A percentile compares a stretch with the other conserved stretches of the same genome.
Evolutionary conservation across 1,140 invertebrate species (phyloP).

Genomic region (Archegozetes longisetosus): DNA sequence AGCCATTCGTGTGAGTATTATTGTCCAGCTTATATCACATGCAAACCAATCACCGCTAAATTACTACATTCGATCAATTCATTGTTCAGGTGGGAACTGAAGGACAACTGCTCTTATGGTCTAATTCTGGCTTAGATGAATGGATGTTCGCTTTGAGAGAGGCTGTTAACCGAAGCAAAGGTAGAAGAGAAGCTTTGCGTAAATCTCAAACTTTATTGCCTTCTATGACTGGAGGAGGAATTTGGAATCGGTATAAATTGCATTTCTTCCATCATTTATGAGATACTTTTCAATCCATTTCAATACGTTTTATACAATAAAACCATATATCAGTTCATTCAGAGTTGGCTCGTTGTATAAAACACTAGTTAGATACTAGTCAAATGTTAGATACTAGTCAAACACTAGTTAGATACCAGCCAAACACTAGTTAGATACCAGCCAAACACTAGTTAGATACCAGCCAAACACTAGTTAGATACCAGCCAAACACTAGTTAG

Average conservation of each 20-base stretch:
- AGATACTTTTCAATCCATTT: too few species aligned
- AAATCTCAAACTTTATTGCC: constrained; percentile 19
- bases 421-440: too few species aligned
- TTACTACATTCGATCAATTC: neutral
- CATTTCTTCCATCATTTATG: too few species aligned
- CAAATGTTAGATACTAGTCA: too few species aligned
- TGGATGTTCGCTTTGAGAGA: constrained; percentile 22
- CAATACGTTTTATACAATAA: too few species aligned
- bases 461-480: too few species aligned
- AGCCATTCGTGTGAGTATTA: constrained; percentile 16
- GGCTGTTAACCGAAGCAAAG: constrained; percentile 22
- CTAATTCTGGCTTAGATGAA: constrained; percentile 24
- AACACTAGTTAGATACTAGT: too few species aligned
- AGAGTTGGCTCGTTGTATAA: too few species aligned
- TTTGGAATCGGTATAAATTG: neutral
- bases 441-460: too few species aligned
- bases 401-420: too few species aligned
- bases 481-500: too few species aligned
- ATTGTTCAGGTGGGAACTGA: neutral
- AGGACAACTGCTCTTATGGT: constrained; percentile 34
- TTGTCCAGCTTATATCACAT: neutral
- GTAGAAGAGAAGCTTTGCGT: constrained; percentile 20
- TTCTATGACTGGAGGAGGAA: neutral
- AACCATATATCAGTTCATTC: too few species aligned
- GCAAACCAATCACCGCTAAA: neutral